phyloP scores from a whole-genome alignment of 2,113 vertebrate genomes.

The Lycaon pictus region DNA sequence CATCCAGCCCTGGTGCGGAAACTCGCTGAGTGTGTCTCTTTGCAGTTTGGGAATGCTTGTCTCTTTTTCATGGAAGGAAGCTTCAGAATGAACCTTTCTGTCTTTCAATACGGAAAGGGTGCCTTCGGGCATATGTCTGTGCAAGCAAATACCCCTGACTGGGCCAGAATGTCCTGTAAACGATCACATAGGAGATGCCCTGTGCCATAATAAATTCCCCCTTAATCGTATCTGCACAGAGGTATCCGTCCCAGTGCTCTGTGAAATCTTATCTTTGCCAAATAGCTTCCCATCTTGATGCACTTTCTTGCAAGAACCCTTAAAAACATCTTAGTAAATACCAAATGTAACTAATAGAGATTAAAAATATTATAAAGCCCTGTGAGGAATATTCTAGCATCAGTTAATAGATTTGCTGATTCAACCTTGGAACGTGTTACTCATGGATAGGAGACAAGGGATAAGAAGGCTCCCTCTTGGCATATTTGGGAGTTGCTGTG shows the following conservation, averaged over 20 bases:
- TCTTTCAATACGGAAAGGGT: not conserved
- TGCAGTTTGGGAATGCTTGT: not conserved
- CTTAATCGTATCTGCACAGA: not conserved
- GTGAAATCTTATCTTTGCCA: constrained; percentile 48
- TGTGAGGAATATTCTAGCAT: constrained; percentile 57
- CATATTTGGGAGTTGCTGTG: constrained; percentile 22
- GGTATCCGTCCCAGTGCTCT: not conserved
- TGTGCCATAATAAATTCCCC: not conserved
- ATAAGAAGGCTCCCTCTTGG: not conserved
- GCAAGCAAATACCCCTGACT: not conserved
- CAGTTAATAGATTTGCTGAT: constrained; percentile 38
- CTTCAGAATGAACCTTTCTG: not conserved
- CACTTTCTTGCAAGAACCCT: constrained; percentile 62
- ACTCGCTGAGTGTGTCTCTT: not conserved
- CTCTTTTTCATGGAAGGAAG: constrained; percentile 17
- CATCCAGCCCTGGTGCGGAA: not conserved
- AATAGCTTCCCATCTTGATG: constrained; percentile 67
- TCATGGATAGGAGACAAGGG: not conserved
- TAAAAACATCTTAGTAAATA: constrained; percentile 60
- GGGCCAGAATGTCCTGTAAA: not conserved
- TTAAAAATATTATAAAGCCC: constrained; percentile 47
- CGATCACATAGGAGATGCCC: not conserved
- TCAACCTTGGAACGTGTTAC: constrained; percentile 11
- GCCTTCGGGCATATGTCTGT: not conserved
- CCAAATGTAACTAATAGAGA: constrained; percentile 43